phyloP scores from a whole-genome alignment of 2,113 vertebrate genomes.

The Atlantisia rogersi region DNA sequence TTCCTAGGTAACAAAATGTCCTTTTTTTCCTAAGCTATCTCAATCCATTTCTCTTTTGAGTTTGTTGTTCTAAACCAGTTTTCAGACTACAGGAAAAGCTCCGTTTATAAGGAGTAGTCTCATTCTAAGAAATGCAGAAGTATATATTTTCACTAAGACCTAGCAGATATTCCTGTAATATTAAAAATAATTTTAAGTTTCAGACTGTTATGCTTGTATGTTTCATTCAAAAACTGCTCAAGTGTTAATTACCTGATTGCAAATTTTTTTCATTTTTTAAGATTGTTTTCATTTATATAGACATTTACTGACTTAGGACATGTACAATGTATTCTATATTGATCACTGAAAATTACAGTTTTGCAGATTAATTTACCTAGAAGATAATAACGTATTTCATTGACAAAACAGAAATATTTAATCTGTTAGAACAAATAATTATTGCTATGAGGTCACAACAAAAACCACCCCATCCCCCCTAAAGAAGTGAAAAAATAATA shows the following conservation, averaged over 20 bases:
- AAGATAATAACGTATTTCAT: conserved; percentile 4
- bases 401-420: conserved; percentile 9
- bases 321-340: background rate
- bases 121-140: background rate
- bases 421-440: background rate
- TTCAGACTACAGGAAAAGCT: background rate
- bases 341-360: background rate
- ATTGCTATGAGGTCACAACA: background rate
- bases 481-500: background rate
- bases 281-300: background rate
- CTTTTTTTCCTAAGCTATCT: background rate
- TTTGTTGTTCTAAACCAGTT: background rate
- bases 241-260: background rate
- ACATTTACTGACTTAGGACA: background rate
- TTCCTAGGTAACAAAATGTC: conserved; percentile 3
- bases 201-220: background rate
- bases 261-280: background rate
- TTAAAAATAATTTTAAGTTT: background rate
- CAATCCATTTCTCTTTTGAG: background rate
- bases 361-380: conserved; percentile 21
- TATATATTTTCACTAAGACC: background rate
- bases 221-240: background rate
- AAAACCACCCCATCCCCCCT: background rate
- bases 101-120: background rate
- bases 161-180: background rate